phyloP scores from a whole-genome alignment of 2,797 vertebrate species.

The Scolopax rusticola region DNA sequence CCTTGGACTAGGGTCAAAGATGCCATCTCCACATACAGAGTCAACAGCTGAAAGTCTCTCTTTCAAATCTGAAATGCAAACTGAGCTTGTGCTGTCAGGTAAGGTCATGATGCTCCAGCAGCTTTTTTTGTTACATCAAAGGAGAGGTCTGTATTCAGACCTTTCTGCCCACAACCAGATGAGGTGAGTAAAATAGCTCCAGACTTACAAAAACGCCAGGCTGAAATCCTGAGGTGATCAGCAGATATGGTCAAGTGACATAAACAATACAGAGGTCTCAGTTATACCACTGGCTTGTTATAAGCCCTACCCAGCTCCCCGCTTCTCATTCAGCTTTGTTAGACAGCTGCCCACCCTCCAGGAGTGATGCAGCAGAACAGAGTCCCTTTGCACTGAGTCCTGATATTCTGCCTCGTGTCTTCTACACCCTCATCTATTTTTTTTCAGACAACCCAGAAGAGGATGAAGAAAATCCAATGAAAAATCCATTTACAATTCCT shows the following conservation, averaged over 20 bases:
- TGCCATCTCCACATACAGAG: neutral
- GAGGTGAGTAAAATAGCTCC: neutral
- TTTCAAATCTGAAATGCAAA: neutral
- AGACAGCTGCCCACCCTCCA: neutral
- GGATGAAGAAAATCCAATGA: neutral
- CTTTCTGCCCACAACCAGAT: neutral
- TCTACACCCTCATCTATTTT: neutral
- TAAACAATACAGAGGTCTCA: neutral
- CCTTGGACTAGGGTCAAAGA: slow-evolving; percentile 15
- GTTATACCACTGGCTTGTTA: neutral
- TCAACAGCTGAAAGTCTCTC: neutral
- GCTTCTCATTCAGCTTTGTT: neutral
- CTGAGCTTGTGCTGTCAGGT: slow-evolving; percentile 10
- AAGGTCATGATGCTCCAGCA: neutral
- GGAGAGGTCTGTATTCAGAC: neutral
- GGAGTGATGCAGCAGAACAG: neutral
- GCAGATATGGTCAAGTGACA: neutral
- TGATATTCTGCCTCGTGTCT: neutral
- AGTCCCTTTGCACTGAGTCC: neutral
- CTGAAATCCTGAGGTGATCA: neutral
- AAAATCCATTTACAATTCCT: slow-evolving; percentile 87
- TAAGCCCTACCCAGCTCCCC: neutral
- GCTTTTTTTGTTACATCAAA: neutral
- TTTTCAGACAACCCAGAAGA: slow-evolving; percentile 10
- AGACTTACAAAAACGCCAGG: neutral